phyloP scores from a whole-genome alignment of 2,113 vertebrate species.

The Oriolus oriolus region DNA sequence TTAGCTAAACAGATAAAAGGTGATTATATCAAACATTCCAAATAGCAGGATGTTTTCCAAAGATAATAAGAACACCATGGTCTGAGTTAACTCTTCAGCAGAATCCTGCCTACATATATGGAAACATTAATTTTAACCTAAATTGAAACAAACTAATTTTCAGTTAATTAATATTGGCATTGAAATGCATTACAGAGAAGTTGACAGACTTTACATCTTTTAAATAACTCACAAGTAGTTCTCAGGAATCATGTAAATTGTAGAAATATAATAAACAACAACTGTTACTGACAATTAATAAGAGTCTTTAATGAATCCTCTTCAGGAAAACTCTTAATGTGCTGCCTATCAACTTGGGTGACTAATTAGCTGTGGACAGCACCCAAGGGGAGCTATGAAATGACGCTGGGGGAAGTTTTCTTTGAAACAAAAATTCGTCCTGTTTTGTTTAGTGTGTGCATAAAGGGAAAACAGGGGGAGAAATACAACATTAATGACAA shows the following conservation, averaged over 20 bases:
- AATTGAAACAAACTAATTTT: neutral
- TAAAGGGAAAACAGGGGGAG: neutral
- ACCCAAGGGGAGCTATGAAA: neutral
- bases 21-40: neutral
- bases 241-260: neutral
- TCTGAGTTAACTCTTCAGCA: neutral
- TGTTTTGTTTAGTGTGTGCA: neutral
- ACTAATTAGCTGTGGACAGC: neutral
- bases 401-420: neutral
- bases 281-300: neutral
- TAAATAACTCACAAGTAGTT: neutral
- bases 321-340: neutral
- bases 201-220: neutral
- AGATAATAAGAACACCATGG: neutral
- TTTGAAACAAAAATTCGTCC: neutral
- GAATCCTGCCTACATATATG: too few species aligned
- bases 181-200: neutral
- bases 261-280: neutral
- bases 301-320: neutral
- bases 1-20: neutral
- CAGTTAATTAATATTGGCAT: neutral
- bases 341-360: neutral
- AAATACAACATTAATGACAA: neutral
- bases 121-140: neutral
- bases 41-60: neutral